Base-by-base conservation (phyloP, 2,113 vertebrate genomes). In the Ctenodactylus gundi region DNA sequence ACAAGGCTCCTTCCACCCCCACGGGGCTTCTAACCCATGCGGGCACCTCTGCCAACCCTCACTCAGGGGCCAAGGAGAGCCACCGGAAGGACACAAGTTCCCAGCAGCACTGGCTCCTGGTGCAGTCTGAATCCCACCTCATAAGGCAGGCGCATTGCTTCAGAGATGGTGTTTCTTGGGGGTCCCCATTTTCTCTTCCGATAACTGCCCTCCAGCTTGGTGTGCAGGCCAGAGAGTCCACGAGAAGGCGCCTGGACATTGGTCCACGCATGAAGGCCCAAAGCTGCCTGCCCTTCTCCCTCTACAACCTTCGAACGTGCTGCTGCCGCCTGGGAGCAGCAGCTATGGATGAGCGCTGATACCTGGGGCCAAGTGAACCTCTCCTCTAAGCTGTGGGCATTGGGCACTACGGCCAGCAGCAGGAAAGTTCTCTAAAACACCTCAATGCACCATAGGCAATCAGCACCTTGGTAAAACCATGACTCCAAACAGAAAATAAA, bases 41-140 rank as follows among this genome's bases (percentile, higher is more conserved):
- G 68, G 60, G 53, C 21, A n/a, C 23, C 1, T 29, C 12, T 31
- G 36, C 23, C 15, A 15, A 4, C 20, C 29, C 0, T 6, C 39
- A 20, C 36, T 31, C 10, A 17, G 49, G 0, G 13, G 21, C 36
- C 12, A 1, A 10, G 6, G 27, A 55, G 23, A n/a, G 31, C 23
- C 12, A 53, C 0, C 0, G 0, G 72, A 46, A 39, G 27, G 60
- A 14, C 31, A 1, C 12, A 15, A 6, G 2, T 15, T 3, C 34
- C n/a, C 34, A 65, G 3, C 27, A 29, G 39, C n/a, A n/a, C 27
- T 7, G 3, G 15, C 10, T 25, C 49, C 25, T 1, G 95, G 58
- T 46, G 17, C 13, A 0, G 3, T 21, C 27, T n/a, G 17, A 36
- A 20, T 29, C 2, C 68, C 36, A 27, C 55, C 46, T 29, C 25